Evolutionary conservation across 2,113 vertebrate genomes (phyloP), one percentile per base, ranked within the genome.

Genomic region (Pterocles gutturalis): DNA sequence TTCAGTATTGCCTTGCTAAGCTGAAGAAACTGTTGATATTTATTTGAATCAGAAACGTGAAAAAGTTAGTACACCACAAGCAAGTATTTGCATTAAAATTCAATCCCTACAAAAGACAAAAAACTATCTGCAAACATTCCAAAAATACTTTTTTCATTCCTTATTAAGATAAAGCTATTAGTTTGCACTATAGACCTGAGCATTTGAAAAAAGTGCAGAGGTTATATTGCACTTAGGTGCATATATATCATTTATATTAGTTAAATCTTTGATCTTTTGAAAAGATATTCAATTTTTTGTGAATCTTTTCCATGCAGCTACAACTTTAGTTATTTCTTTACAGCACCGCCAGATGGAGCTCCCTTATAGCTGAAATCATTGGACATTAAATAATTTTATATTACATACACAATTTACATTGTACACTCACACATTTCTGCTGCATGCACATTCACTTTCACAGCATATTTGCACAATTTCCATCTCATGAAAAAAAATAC

Each of bases 261-360:
- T 66, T 43, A 76, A 87, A 38, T 28, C 43, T 90, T 78, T 64
- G 58, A 75, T 61, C 29, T 84, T 87, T 76, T 62, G 21, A 55
- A 57, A 72, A 91, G 45, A 33, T 9, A 61, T 76, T 58, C 14
- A 28, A 54, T 11, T 6, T 38, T 62, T 41, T 33, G 49, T 17
- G 20, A 29, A 18, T 36, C 29, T 64, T 93, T 43, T n/a, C 46
- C 29, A 24, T 15, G 67, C 22, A 43, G 33, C 41, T 58, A 45
- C n/a, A 83, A 69, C 33, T 67, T 85, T 4, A 57, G 90, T 36
- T 83, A 43, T 97, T 98, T 85, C 95, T 64, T 3, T 29, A n/a
- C 7, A 17, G 28, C 0, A n/a, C 98, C 98, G 98, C 97, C 97
- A 98, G 98, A 97, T 98, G 98, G 98, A 19, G 97, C 97, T 97